phyloP scores from a whole-genome alignment of 2,888 invertebrate species.

The Ochropacha duplaris region DNA sequence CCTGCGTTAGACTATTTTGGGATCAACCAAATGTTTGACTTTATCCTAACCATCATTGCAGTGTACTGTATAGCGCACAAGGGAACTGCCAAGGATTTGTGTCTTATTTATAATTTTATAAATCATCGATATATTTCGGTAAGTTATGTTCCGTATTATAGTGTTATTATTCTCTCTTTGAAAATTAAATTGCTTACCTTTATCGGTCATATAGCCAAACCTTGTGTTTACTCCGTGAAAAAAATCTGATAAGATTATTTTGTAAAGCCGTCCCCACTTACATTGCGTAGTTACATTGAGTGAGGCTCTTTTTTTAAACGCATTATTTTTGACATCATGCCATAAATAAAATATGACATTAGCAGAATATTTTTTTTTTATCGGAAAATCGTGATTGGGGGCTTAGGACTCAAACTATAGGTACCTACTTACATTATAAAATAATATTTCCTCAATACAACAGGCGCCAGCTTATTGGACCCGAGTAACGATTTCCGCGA shows the following conservation, averaged over 20 bases:
- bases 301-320: conserved; percentile 6
- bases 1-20: conserved; percentile 77
- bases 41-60: conserved; percentile 58
- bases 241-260: conserved; percentile 45
- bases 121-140: conserved; percentile 9
- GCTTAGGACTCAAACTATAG: neutral
- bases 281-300: neutral
- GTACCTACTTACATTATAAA: neutral
- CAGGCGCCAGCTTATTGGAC: neutral
- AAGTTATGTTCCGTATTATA: conserved; percentile 7
- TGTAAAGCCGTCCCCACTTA: neutral
- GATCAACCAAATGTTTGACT: conserved; percentile 74
- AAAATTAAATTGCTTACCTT: conserved; percentile 17
- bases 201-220: conserved; percentile 59
- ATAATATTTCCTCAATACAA: neutral
- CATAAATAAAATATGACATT: neutral
- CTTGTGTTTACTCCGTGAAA: conserved; percentile 47
- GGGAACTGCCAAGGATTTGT: conserved; percentile 30
- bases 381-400: neutral
- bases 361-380: neutral
- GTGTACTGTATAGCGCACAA: conserved; percentile 36
- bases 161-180: neutral
- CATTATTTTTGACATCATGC: neutral
- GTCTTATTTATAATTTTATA: conserved; percentile 8
- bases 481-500: neutral